A percentile compares a stretch with the other conserved stretches of the same genome.
Evolutionary conservation across 2,113 vertebrate species (phyloP).

Genomic region (Madoqua kirkii): DNA sequence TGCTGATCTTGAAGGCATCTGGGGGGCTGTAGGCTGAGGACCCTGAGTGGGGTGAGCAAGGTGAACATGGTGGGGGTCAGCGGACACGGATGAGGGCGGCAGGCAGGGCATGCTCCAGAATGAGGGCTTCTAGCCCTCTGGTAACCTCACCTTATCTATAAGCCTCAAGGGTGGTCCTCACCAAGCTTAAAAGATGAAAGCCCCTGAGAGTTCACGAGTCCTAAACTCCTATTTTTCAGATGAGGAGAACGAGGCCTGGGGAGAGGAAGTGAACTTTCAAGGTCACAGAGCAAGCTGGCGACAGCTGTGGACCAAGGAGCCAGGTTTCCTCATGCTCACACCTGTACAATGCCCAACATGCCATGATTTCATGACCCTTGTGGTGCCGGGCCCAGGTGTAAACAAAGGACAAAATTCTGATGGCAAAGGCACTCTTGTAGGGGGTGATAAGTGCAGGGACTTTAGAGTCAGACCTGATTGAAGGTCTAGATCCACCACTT

Average conservation of each 20-base stretch:
- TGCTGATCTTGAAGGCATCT: slow-evolving; percentile 91
- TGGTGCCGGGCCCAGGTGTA: background rate
- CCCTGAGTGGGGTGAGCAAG: background rate
- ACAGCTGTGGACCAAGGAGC: background rate
- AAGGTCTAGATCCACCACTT: background rate
- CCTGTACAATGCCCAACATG: fast-evolving
- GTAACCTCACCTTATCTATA: background rate
- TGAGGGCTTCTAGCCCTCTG: background rate
- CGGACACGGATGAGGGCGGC: fast-evolving
- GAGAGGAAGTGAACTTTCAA: background rate
- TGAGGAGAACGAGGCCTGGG: background rate
- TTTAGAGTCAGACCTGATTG: background rate
- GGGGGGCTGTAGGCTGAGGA: slow-evolving; percentile 84
- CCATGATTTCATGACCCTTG: background rate
- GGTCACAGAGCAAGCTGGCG: background rate
- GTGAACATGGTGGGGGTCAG: background rate
- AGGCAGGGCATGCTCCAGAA: background rate
- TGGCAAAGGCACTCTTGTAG: background rate
- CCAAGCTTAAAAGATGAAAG: background rate
- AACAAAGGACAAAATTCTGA: background rate
- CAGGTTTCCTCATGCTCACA: background rate
- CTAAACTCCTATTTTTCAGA: background rate
- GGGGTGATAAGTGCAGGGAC: background rate
- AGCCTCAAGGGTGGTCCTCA: background rate
- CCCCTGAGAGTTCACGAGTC: background rate